Base-by-base conservation (phyloP, 2,888 invertebrate genomes). In the Aphidoletes aphidimyza region DNA sequence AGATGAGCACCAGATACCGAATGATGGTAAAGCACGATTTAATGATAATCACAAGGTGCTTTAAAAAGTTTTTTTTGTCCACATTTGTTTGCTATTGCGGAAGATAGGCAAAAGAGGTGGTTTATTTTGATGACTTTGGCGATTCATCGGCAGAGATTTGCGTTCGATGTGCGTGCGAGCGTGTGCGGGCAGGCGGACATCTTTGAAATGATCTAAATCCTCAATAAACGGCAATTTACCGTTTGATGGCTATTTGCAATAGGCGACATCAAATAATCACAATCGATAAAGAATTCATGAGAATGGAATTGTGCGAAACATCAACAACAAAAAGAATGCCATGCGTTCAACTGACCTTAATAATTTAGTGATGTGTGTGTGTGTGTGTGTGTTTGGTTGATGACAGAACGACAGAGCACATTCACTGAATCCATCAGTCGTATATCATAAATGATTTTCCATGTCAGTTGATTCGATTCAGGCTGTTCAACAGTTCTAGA, bases 11-110 rank as follows among this genome's bases (percentile, higher is more conserved):
- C n/a, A n/a, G n/a, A 3, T 54, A 17, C 34, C 37, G 37, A 37
- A 37, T 22, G 81, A 81, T 37, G 37, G 11, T 81, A 81, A n/a
- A 81, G 81, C 81, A 81, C 81, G 81, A 81, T 81, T 81, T 81
- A 81, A 81, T 81, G 81, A 81, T 81, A 81, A 81, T 81, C 37
- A 22, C 81, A 81, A 81, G 81, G 81, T 81, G 81, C 37, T 81
- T n/a, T 81, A 37, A 81, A 37, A 81, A 37, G n/a, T 78, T 69
- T 54, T 69, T 30, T n/a, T n/a, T n/a, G n/a, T n/a, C n/a, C n/a
- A 1, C 69, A 30, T 69, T 69, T 69, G 54, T 26, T n/a, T 54
- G 54, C 54, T 54, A 8, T 54, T n/a, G n/a, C n/a, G n/a, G n/a
- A n/a, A n/a, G n/a, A n/a, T n/a, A n/a, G n/a, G 26, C 54, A 3